Base-by-base conservation (phyloP, 2,888 invertebrate genomes). In the Drosophila kokeensis region DNA sequence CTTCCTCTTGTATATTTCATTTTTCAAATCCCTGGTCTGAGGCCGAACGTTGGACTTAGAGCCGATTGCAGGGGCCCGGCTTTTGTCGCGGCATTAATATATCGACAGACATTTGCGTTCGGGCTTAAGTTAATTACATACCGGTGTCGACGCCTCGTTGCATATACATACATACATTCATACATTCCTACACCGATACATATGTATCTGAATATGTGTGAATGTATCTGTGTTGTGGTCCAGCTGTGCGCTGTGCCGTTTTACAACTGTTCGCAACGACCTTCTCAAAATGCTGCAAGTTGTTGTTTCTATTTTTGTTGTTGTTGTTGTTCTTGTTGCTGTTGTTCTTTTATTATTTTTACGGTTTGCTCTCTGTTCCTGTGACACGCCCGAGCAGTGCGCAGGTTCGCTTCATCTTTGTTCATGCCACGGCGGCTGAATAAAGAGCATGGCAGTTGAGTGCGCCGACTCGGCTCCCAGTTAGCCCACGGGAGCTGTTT, bases 111-210 rank as follows among this genome's bases (percentile, higher is more conserved):
- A 73, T 72, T 76, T 64, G 45, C 69, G 71, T 59, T 83, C 80
- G 81, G 83, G 87, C 86, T 83, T 90, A 86, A 87, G 86, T 90
- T 87, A 87, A 87, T 90, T 90, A 87, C 90, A 82, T 76, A 85
- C 85, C 89, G 85, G 85, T 84, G 85, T 82, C 79, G 85, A 89
- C 85, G 87, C 85, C 85, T 85, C 79, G 78, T 89, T 80, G 84
- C 73, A 83, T 89, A 81, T 58, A 62, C 63, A 40, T 58, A 62
- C 63, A 40, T 57, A 27, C 40, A 24, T 73, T 13, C 15, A 81
- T 62, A 54, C 63, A 49, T 69, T 36, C 45, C 24, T 63, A 42
- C 21, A 24, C 62, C 42, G 15, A 18, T 40, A 29, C 53, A 38
- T 52, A 32, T 49, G 32, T 62, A 13, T 65, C 34, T 50, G 49